phyloP scores from a whole-genome alignment of 1,140 invertebrate genomes.

The Lordiphosa stackelbergi region DNA sequence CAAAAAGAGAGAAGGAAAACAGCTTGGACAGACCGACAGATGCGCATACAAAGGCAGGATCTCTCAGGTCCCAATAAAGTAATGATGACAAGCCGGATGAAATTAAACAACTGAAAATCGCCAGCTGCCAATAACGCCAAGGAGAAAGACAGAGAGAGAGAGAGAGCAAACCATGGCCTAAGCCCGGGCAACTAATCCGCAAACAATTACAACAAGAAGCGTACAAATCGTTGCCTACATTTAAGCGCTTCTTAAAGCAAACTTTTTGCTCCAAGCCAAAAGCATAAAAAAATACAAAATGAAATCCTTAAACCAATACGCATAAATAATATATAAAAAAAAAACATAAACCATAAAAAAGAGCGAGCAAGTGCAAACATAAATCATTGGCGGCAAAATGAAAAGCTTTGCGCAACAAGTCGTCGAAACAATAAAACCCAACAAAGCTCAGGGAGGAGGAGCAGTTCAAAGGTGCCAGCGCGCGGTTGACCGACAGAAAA shows the following conservation, averaged over 20 bases:
- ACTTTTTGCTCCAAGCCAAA: constrained; percentile 38
- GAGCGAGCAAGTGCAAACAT: constrained; percentile 53
- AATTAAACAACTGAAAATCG: constrained; percentile 46
- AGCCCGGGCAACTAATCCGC: constrained; percentile 20
- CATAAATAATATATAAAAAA: constrained; percentile 46
- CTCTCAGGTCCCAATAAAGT: constrained; percentile 40
- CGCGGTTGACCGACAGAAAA: constrained; percentile 58
- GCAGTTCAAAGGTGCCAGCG: constrained; percentile 23
- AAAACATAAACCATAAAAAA: constrained; percentile 32
- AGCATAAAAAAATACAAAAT: constrained; percentile 12
- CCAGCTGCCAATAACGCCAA: constrained; percentile 61
- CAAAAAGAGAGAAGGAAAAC: background rate
- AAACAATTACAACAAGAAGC: constrained; percentile 42
- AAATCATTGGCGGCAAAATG: constrained; percentile 69
- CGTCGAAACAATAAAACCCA: constrained; percentile 63
- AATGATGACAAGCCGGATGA: constrained; percentile 62
- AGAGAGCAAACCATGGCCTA: constrained; percentile 23
- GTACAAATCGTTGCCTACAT: constrained; percentile 12
- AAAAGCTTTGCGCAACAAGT: constrained; percentile 72
- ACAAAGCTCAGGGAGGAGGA: background rate
- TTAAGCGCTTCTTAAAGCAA: constrained; percentile 44
- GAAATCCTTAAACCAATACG: constrained; percentile 52
- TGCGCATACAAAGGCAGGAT: constrained; percentile 19
- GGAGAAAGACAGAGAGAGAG: constrained; percentile 19
- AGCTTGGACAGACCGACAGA: background rate